phyloP scores from a whole-genome alignment of 2,888 invertebrate genomes.

The Molorchus minor region DNA sequence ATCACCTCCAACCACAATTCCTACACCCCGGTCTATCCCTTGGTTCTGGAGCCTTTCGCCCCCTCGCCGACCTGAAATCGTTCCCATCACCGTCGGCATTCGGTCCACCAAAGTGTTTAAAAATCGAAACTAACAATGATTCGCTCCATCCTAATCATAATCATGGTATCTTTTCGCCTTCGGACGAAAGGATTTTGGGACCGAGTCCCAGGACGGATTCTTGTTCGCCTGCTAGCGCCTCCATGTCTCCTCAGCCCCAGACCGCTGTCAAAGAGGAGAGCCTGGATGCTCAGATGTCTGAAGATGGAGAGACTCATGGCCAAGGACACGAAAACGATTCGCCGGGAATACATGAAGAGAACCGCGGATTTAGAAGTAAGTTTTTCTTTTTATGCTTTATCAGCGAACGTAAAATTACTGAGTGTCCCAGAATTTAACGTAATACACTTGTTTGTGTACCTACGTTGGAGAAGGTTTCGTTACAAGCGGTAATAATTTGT shows the following conservation, averaged over 20 bases:
- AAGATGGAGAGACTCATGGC: conserved; percentile 66
- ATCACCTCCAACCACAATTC: conserved; percentile 77
- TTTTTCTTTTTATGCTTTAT: conserved; percentile 41
- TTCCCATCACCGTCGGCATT: conserved; percentile 72
- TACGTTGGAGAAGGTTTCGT: no score
- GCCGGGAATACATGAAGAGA: conserved; percentile 60
- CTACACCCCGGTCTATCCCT: conserved; percentile 73
- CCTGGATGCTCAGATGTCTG: conserved; percentile 68
- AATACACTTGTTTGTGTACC: no score
- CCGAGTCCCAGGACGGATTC: conserved; percentile 67
- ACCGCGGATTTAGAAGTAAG: conserved; percentile 70
- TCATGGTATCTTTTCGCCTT: conserved; percentile 60
- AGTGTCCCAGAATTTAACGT: no score
- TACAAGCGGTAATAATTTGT: no score
- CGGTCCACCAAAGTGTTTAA: conserved; percentile 75
- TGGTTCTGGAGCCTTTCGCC: conserved; percentile 69
- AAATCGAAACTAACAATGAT: conserved; percentile 63
- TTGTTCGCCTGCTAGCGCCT: conserved; percentile 70
- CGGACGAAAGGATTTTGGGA: conserved; percentile 60
- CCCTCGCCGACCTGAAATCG: conserved; percentile 67
- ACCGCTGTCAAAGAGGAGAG: conserved; percentile 65
- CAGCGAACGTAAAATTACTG: not conserved
- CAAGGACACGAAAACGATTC: conserved; percentile 58
- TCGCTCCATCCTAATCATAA: conserved; percentile 54
- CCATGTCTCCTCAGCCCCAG: conserved; percentile 64